A percentile compares a stretch with the other conserved stretches of the same genome.
Evolutionary conservation across 2,113 vertebrate genomes (phyloP).

Genomic region (Sterrhoptilus dennistouni): DNA sequence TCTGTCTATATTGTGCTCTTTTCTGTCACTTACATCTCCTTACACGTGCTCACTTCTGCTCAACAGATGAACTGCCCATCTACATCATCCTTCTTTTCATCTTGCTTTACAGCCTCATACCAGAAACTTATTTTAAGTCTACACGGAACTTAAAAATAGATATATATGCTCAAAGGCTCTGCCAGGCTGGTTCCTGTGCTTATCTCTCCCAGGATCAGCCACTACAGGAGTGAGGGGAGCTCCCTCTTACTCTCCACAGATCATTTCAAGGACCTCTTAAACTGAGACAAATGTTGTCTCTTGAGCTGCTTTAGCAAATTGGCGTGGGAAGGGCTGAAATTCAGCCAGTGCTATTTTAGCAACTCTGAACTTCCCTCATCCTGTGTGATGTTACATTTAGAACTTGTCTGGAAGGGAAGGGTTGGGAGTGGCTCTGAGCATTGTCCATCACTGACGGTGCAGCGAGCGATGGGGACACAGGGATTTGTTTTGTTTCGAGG

Average conservation of each 20-base stretch:
- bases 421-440: neutral
- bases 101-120: neutral
- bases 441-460: accelerated
- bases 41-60: neutral
- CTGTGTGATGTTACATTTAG: neutral
- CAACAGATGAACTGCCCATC: neutral
- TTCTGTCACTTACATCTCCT: neutral
- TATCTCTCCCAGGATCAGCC: neutral
- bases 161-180: neutral
- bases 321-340: neutral
- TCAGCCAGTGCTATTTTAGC: neutral
- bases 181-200: neutral
- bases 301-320: neutral
- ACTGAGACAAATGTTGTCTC: neutral
- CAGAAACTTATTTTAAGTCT: neutral
- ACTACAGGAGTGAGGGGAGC: neutral
- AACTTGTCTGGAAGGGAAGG: neutral
- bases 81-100: neutral
- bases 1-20: neutral
- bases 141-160: neutral
- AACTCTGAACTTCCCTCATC: neutral
- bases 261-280: neutral
- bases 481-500: neutral
- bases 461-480: accelerated
- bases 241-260: neutral